phyloP scores from a whole-genome alignment of 2,888 invertebrate genomes.

The Siphlonurus alternatus region DNA sequence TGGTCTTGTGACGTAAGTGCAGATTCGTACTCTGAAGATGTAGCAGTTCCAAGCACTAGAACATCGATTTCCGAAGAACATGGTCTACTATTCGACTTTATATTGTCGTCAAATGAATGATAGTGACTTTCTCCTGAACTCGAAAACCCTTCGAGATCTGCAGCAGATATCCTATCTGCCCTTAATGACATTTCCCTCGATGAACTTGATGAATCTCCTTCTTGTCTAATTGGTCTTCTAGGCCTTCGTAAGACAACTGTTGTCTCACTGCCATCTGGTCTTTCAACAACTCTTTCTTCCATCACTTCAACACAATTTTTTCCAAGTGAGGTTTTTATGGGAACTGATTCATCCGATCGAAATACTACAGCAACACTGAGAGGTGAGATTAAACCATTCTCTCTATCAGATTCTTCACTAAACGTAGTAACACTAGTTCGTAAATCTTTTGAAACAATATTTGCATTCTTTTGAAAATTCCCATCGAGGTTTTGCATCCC shows the following conservation, averaged over 20 bases:
- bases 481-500: background rate
- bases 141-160: conserved; percentile 64
- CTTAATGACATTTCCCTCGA: conserved; percentile 20
- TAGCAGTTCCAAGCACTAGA: conserved; percentile 29
- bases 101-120: conserved; percentile 66
- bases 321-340: no score
- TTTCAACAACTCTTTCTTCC: conserved; percentile 16
- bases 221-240: conserved; percentile 16
- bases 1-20: conserved; percentile 63
- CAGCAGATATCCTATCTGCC: conserved; percentile 52
- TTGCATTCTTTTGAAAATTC: background rate
- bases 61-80: conserved; percentile 70
- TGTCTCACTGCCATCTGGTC: conserved; percentile 19
- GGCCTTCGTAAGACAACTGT: conserved; percentile 13
- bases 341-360: no score
- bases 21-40: conserved; percentile 65
- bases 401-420: conserved; percentile 11
- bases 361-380: no score
- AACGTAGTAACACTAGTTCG: background rate
- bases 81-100: conserved; percentile 49
- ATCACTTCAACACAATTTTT: no score
- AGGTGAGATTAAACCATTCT: no score
- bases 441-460: no score
- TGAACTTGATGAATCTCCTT: conserved; percentile 20
- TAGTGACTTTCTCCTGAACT: conserved; percentile 82